A percentile compares a stretch with the other conserved stretches of the same genome.
These are phyloP conservation scores for Rhea pennata DNA, from an alignment of 2,113 vertebrate genomes.

Conservation along the genomic window DNA sequence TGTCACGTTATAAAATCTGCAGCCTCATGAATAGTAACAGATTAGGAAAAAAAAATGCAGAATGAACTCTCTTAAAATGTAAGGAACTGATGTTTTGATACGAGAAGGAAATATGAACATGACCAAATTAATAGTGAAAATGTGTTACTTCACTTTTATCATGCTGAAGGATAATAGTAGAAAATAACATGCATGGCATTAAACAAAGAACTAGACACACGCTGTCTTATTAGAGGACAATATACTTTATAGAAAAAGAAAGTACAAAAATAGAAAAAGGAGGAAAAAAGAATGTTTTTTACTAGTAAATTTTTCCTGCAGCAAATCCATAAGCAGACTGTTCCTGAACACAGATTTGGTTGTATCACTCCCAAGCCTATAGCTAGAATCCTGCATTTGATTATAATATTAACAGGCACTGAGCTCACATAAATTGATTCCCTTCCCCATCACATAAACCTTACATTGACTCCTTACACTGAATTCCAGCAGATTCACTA, in stretches of 20 bases:
- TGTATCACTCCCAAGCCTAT: background rate
- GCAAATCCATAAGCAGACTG: background rate
- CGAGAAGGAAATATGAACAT: background rate
- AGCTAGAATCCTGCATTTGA: background rate
- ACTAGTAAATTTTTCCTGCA: background rate
- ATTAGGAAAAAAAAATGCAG: background rate
- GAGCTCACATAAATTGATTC: background rate
- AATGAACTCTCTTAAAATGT: constrained; percentile 26
- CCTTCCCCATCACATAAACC: background rate
- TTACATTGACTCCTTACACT: background rate
- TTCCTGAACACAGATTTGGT: background rate
- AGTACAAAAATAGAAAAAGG: background rate
- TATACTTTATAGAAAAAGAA: background rate
- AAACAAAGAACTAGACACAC: background rate
- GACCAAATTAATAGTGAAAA: constrained; percentile 16
- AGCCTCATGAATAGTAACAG: background rate
- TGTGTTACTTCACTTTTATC: background rate
- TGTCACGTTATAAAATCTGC: background rate
- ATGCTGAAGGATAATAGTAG: background rate
- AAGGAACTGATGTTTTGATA: background rate
- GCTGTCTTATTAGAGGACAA: background rate
- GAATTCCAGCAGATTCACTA: background rate
- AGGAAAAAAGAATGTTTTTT: background rate
- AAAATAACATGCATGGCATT: background rate
- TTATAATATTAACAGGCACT: background rate